Percentiles rank a stretch among this genome's conserved stretches.
Conservation (phyloP, 1,140 invertebrate genomes). For the Heliconius melpomene region DNA sequence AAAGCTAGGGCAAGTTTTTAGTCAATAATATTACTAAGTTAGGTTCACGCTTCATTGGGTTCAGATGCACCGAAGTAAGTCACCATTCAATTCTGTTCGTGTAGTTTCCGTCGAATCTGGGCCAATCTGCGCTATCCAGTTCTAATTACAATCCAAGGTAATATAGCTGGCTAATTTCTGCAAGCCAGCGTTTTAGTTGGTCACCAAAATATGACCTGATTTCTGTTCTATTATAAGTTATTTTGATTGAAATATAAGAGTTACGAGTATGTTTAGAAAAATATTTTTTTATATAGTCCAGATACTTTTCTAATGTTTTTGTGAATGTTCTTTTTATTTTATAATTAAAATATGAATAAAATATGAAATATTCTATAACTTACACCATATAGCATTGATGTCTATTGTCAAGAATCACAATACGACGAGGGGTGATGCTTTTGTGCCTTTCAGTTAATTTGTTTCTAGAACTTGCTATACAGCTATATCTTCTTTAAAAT, state of each 20-base stretch:
- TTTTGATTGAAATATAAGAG: too few species aligned
- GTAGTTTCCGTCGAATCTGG: constrained; percentile 5
- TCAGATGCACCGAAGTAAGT: not conserved
- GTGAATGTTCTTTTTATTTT: too few species aligned
- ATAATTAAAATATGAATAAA: too few species aligned
- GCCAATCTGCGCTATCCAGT: constrained; percentile 7
- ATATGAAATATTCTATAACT: constrained; percentile 21
- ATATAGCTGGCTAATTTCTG: not conserved
- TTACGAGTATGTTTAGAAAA: too few species aligned
- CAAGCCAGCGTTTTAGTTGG: not conserved
- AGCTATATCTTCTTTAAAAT: not conserved
- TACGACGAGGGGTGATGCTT: constrained; percentile 13
- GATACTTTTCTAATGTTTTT: too few species aligned
- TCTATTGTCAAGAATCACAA: constrained; percentile 27
- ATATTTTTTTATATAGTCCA: too few species aligned
- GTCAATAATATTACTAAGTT: not conserved
- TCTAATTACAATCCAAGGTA: constrained; percentile 10
- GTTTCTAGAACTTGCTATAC: constrained; percentile 12
- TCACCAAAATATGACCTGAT: constrained; percentile 1
- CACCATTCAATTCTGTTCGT: constrained; percentile 3
- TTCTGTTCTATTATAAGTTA: not conserved
- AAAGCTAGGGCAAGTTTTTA: too few species aligned
- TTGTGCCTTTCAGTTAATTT: constrained; percentile 25
- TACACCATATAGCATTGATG: constrained; percentile 14
- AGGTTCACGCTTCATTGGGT: constrained; percentile 8